Evolutionary conservation across 2,113 vertebrate species (phyloP).

Genomic region (Perca fluviatilis): DNA sequence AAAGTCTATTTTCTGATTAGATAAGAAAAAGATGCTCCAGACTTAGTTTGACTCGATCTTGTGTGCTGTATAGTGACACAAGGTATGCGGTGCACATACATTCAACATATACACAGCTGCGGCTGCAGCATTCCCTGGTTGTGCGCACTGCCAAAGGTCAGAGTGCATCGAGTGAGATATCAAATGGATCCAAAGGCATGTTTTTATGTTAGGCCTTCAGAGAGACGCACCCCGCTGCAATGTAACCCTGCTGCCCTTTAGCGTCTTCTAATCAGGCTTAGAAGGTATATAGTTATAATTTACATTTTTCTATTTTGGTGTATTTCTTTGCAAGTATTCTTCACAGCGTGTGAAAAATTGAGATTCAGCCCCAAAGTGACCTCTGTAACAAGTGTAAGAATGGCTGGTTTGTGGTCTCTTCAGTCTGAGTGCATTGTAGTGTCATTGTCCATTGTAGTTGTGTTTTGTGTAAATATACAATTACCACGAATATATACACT

Average conservation of each 20-base stretch:
- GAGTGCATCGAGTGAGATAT: conserved; percentile 51
- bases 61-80: conserved; percentile 2
- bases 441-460: conserved; percentile 2
- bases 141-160: conserved; percentile 64
- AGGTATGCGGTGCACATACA: conserved; percentile 19
- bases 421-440: background rate
- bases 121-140: conserved; percentile 9
- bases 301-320: background rate
- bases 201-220: conserved; percentile 41
- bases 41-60: background rate
- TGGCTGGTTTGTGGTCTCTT: conserved; percentile 14
- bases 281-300: background rate
- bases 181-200: conserved; percentile 61
- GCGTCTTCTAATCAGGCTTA: conserved; percentile 17
- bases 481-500: background rate
- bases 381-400: background rate
- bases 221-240: conserved; percentile 56
- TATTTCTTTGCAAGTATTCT: background rate
- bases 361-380: background rate
- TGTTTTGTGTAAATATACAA: conserved; percentile 19
- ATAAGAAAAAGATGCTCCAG: background rate
- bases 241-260: conserved; percentile 30
- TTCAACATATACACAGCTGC: conserved; percentile 40
- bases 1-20: background rate
- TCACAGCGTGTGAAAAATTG: background rate